Percentiles rank a stretch among this genome's conserved stretches.
Evolutionary conservation across 37 sponge, comb jelly and placozoan species (phyloP).

Genomic region (Ephydatia muelleri): DNA sequence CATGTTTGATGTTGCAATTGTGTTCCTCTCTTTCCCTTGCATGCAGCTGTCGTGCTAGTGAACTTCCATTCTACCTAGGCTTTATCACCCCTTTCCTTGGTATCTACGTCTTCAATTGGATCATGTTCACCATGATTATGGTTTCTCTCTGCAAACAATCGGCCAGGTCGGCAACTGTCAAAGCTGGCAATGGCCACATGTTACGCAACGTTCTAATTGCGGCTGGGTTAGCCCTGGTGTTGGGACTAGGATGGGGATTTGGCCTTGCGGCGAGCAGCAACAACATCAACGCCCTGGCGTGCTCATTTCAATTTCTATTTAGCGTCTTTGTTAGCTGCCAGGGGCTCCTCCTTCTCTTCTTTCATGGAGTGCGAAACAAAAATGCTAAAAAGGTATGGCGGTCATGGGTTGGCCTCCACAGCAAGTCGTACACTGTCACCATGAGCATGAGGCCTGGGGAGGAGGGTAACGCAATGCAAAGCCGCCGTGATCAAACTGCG

Average conservation of each 20-base stretch:
- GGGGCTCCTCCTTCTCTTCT: conserved; percentile 26
- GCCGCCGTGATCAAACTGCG: not conserved
- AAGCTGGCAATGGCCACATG: not conserved
- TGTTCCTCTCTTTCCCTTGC: not conserved
- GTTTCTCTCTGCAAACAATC: conserved; percentile 12
- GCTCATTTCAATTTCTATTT: conserved; percentile 22
- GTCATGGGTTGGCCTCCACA: not conserved
- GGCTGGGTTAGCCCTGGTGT: conserved; percentile 16
- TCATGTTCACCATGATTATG: conserved; percentile 45
- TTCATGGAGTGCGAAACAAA: conserved; percentile 20
- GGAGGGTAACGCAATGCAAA: not conserved
- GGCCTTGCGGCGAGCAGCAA: conserved; percentile 19
- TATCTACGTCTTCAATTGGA: conserved; percentile 67
- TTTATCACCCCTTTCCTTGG: conserved; percentile 46
- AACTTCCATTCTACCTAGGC: conserved; percentile 63
- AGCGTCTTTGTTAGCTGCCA: conserved; percentile 3
- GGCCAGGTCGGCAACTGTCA: not conserved
- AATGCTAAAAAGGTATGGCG: conserved; percentile 4
- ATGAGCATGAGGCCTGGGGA: not conserved
- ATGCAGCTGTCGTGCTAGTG: conserved; percentile 53
- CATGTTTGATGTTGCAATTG: no score
- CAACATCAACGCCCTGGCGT: not conserved
- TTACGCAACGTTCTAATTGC: not conserved
- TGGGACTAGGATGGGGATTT: conserved; percentile 55
- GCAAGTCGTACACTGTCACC: not conserved